Percentiles rank a stretch among this genome's conserved stretches.
Conservation (phyloP, 1,140 invertebrate species). For the Colletes gigas region DNA sequence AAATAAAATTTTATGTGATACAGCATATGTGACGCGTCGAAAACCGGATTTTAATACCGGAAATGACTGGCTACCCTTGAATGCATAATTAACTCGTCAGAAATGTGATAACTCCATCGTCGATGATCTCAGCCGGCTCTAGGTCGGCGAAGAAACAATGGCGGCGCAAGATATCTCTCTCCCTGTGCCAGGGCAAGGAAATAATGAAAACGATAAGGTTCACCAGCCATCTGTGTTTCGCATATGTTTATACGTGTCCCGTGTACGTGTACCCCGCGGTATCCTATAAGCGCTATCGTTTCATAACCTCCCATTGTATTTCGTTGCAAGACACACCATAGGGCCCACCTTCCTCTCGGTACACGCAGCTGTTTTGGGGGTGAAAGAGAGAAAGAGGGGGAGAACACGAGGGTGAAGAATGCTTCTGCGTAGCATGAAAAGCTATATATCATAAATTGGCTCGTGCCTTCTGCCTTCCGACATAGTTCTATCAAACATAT, state of each 20-base stretch:
- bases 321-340: background rate
- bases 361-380: constrained; percentile 31
- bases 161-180: background rate
- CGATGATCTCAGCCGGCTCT: background rate
- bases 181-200: background rate
- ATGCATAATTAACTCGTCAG: background rate
- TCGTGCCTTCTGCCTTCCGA: background rate
- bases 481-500: background rate
- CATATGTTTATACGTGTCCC: constrained; percentile 64
- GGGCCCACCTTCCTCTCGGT: constrained; percentile 28
- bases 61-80: constrained; percentile 14
- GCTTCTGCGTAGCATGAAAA: background rate
- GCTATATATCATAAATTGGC: constrained; percentile 1
- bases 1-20: too few species aligned
- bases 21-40: too few species aligned
- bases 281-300: constrained; percentile 69
- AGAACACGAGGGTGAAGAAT: constrained; percentile 5
- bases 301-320: constrained; percentile 53
- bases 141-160: background rate
- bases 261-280: constrained; percentile 65
- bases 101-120: background rate
- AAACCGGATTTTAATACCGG: background rate
- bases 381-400: background rate
- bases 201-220: constrained; percentile 66
- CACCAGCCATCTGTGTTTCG: constrained; percentile 70